Evolutionary conservation across 2,113 vertebrate species (phyloP).

Genomic region (Cyprinodon tularosa): DNA sequence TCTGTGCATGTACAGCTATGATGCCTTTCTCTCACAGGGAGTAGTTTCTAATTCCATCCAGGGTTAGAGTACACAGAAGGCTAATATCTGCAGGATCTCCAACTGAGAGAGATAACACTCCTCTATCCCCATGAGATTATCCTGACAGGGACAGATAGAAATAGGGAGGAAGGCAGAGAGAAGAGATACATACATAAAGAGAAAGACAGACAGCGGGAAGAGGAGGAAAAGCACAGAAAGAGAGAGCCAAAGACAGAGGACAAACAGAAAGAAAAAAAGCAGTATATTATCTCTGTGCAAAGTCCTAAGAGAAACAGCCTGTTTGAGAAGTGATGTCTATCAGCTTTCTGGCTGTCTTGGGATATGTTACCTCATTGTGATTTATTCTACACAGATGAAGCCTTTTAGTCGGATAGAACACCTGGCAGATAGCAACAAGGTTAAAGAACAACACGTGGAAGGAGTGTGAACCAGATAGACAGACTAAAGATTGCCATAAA

Average conservation of each 20-base stretch:
- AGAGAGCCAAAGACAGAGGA: slow-evolving; percentile 49
- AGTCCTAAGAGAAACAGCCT: slow-evolving; percentile 69
- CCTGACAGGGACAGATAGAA: slow-evolving; percentile 50
- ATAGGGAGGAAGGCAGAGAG: slow-evolving; percentile 19
- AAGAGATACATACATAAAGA: slow-evolving; percentile 1
- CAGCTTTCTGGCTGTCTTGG: slow-evolving; percentile 70
- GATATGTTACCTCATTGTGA: slow-evolving; percentile 72
- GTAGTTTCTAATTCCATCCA: slow-evolving; percentile 64
- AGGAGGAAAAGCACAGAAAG: slow-evolving; percentile 7
- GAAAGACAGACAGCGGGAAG: slow-evolving; percentile 21
- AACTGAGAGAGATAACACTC: slow-evolving; percentile 60
- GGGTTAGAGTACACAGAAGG: slow-evolving; percentile 64
- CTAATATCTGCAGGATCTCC: slow-evolving; percentile 73
- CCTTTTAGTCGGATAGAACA: slow-evolving; percentile 61
- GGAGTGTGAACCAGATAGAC: slow-evolving; percentile 53
- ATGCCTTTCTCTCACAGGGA: slow-evolving; percentile 37
- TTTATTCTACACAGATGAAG: slow-evolving; percentile 75
- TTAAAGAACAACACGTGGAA: slow-evolving; percentile 58
- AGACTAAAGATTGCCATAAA: slow-evolving; percentile 48
- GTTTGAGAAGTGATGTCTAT: slow-evolving; percentile 79
- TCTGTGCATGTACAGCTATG: slow-evolving; percentile 25
- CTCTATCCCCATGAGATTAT: slow-evolving; percentile 61
- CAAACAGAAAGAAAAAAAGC: slow-evolving; percentile 42
- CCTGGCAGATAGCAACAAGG: slow-evolving; percentile 67
- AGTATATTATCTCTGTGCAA: slow-evolving; percentile 62